A percentile compares a stretch with the other conserved stretches of the same genome.
Conservation (phyloP, 2,797 vertebrate genomes). For the Emydoidea blandingii region DNA sequence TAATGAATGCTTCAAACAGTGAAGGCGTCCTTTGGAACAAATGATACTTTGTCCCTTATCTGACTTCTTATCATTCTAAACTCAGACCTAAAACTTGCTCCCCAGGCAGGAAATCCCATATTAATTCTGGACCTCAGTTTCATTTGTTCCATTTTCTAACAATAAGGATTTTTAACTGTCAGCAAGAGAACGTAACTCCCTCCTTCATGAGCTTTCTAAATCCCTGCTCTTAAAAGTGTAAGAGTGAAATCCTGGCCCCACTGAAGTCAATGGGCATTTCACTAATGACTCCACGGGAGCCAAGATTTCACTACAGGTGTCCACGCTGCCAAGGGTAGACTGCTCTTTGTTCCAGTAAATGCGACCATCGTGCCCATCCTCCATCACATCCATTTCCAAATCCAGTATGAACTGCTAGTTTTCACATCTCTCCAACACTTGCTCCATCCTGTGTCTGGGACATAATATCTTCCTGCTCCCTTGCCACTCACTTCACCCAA, state of each 20-base stretch:
- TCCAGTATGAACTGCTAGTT: neutral
- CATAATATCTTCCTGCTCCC: neutral
- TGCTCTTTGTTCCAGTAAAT: neutral
- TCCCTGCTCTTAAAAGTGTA: neutral
- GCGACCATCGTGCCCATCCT: neutral
- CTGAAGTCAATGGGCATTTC: neutral
- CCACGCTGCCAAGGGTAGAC: neutral
- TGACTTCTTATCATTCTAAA: neutral
- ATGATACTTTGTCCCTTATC: fast-evolving
- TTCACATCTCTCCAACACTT: neutral
- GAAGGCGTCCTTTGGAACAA: neutral
- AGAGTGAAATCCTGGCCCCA: neutral
- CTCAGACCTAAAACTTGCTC: neutral
- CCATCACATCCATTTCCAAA: neutral
- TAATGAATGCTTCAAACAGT: neutral
- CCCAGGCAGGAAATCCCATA: neutral
- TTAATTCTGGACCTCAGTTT: neutral
- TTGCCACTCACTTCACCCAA: neutral
- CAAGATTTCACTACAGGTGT: neutral
- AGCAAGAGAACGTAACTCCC: neutral
- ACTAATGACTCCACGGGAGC: neutral
- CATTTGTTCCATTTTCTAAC: neutral
- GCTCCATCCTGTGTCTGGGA: neutral
- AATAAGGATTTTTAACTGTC: neutral
- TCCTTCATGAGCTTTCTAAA: neutral